These are phyloP conservation scores for Macropodus opercularis DNA, from an alignment of 2,797 vertebrate species.

Conservation along the genomic window DNA sequence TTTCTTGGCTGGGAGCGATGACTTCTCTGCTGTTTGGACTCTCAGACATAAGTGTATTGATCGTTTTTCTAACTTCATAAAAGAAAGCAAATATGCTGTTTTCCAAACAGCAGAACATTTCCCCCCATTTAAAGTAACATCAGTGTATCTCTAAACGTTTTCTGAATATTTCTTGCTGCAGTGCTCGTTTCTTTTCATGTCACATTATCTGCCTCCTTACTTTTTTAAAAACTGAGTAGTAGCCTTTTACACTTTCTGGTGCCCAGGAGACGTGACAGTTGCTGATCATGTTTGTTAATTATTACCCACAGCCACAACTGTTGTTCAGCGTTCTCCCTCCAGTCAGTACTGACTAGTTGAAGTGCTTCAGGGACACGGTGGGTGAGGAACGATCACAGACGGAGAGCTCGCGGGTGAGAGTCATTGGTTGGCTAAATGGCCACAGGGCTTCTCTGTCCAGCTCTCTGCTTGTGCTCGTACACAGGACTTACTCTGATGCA, in stretches of 20 bases:
- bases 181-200: constrained; percentile 52
- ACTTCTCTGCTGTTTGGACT: background rate
- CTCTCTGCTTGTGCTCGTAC: constrained; percentile 34
- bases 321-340: constrained; percentile 59
- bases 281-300: constrained; percentile 36
- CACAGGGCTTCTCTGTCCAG: constrained; percentile 13
- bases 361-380: constrained; percentile 54
- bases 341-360: constrained; percentile 42
- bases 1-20: background rate
- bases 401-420: constrained; percentile 37
- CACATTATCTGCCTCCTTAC: constrained; percentile 40
- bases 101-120: constrained; percentile 18
- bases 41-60: background rate
- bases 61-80: background rate
- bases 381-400: constrained; percentile 28
- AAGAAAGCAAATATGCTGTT: constrained; percentile 5
- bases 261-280: constrained; percentile 38
- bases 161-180: constrained; percentile 38
- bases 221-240: constrained; percentile 31
- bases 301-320: constrained; percentile 50
- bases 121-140: constrained; percentile 32
- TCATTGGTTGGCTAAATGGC: constrained; percentile 16
- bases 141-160: constrained; percentile 62
- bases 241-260: constrained; percentile 53
- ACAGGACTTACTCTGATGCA: constrained; percentile 56